Evolutionary conservation across 2,797 vertebrate genomes (phyloP), one percentile per base, ranked within the genome.

Genomic region (Yasuhikotakia modesta): DNA sequence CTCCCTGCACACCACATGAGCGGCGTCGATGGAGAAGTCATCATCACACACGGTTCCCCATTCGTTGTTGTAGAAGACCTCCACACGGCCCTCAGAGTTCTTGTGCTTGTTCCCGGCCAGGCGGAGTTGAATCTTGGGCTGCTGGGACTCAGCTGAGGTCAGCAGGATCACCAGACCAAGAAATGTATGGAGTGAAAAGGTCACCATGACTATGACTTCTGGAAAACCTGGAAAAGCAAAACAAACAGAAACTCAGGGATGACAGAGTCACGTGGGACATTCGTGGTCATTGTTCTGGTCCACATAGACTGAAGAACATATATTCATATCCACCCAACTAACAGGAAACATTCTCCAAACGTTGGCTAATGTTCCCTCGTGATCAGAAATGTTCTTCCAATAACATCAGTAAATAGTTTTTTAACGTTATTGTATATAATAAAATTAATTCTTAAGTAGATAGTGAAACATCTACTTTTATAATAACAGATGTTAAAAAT

Each of bases 1-100:
- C 90, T 98, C 89, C 70, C 94, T 91, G 88, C 97, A 99, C 68
- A 92, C 94, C 53, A 99, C 96, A 0, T 95, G 91, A 0, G 96
- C 97, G 0, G 95, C 92, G 0, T 92, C 90, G 72, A 98, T 93
- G 89, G 96, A 95, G 91, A 99, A 99, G 88, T 99, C 97, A 0
- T 99, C 97, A 0, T 99, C 97, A 0, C 97, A 99, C 53, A 99
- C 94, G 0, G 97, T 98, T 64, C 97, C 97, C 97, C 97, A 99
- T 84, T 94, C 93, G 0, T 94, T 94, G 0, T 90, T 78, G 74
- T 98, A 95, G 79, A 92, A 93, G 48, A 99, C 91, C 77, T 99
- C 97, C 84, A 98, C 85, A 0, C 97, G 90, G 19, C 97, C 97
- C 80, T 99, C 96, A 0, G 94, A 93, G 86, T 96, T 93, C 70